phyloP scores from a whole-genome alignment of 2,888 invertebrate species.

The Caenorhabditis sp. region DNA sequence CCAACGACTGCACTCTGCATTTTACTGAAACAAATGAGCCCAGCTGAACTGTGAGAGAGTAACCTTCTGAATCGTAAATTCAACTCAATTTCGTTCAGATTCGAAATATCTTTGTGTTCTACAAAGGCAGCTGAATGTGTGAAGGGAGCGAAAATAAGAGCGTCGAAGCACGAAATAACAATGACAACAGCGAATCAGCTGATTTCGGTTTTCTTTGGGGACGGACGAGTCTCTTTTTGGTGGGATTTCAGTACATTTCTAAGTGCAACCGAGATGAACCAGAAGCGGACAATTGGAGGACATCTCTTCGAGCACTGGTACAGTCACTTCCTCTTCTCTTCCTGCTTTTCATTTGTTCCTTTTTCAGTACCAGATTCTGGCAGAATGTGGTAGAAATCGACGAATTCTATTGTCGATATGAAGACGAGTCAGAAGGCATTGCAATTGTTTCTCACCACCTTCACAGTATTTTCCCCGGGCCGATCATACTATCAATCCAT shows the following conservation, averaged over 20 bases:
- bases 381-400: neutral
- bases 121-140: neutral
- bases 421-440: neutral
- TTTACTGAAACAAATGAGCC: neutral
- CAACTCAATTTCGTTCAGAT: constrained; percentile 27
- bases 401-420: constrained; percentile 13
- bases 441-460: constrained; percentile 15
- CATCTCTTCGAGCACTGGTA: constrained; percentile 11
- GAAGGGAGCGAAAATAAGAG: too few relatives aligned
- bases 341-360: neutral
- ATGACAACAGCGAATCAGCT: neutral
- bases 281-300: constrained; percentile 6
- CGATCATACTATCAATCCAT: neutral
- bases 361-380: constrained; percentile 1
- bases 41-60: constrained; percentile 17
- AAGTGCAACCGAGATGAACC: neutral
- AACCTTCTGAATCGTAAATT: too few relatives aligned
- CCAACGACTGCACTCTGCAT: neutral
- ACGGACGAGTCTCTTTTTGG: neutral
- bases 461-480: neutral
- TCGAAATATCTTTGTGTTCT: constrained; percentile 24
- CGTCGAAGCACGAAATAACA: neutral
- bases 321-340: neutral
- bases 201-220: neutral
- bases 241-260: constrained; percentile 20